Evolutionary conservation across 2,888 invertebrate genomes (phyloP), one percentile per base, ranked within the genome.

Genomic region (Sclerodermus sp.): DNA sequence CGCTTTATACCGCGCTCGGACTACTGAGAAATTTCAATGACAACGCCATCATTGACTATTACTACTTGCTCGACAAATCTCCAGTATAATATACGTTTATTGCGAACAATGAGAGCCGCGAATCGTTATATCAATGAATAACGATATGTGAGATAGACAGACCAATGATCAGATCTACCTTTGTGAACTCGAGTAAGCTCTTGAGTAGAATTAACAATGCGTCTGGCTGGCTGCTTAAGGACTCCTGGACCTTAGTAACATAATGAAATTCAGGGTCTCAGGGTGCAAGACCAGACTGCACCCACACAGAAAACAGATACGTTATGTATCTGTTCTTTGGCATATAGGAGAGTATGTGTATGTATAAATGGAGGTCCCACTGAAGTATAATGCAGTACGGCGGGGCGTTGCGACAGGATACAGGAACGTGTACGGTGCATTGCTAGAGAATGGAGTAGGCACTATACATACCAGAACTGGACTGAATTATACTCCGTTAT

Each of bases 401-500:
- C 55, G 56, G 62, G 62, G 57, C 66, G 67, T 61, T 59, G 62
- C 62, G 60, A 61, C 58, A 56, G 61, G 60, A 64, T 64, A 66
- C 62, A 62, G 61, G 58, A 53, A 47, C 62, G 51, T 55, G 59
- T 57, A 67, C 59, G 63, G 62, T 60, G 64, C 67, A 67, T 62
- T 66, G 62, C 60, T 52, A 46, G 61, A 64, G 65, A 66, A 68
- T 71, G 56, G 69, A 67, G 66, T 67, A 64, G 62, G 61, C 60
- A 62, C 66, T 70, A 66, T 66, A 72, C 72, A 71, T 71, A 70
- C 68, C 66, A 63, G 66, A 68, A 64, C 65, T 59, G 62, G 62
- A 65, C 68, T 72, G 70, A 74, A 72, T 74, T 71, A 74, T 71
- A 68, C 65, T 67, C 67, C 62, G 70, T 71, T 71, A 73, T 73